These are phyloP conservation scores for Mesembrinibis cayennensis DNA, from an alignment of 2,113 vertebrate genomes.

Conservation along the genomic window DNA sequence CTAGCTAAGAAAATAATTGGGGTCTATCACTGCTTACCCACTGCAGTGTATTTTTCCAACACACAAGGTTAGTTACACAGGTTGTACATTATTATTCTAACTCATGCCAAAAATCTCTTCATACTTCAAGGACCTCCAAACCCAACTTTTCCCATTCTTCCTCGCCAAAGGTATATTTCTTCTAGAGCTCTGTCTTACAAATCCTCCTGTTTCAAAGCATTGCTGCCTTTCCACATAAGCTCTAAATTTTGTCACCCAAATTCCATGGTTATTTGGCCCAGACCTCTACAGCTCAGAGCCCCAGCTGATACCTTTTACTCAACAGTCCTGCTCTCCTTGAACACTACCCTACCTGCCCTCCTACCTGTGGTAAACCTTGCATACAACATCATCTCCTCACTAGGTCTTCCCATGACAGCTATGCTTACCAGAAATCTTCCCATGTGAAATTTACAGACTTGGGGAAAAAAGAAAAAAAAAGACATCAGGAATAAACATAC, in stretches of 20 bases:
- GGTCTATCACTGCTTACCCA: not conserved
- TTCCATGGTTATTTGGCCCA: not conserved
- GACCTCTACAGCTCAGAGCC: not conserved
- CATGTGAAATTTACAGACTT: not conserved
- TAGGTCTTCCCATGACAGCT: not conserved
- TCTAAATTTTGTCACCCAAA: not conserved
- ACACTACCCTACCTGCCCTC: not conserved
- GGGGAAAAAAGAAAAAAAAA: rapidly evolving
- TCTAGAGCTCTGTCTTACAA: not conserved
- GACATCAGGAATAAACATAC: not conserved
- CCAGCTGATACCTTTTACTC: not conserved
- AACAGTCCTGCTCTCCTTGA: not conserved
- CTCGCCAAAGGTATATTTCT: not conserved
- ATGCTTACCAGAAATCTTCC: not conserved
- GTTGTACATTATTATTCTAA: not conserved
- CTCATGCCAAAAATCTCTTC: not conserved
- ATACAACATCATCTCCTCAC: not conserved
- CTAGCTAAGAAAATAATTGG: not conserved
- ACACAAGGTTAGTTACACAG: not conserved
- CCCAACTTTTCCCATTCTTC: not conserved
- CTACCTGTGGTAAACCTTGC: not conserved
- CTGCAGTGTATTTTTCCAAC: not conserved
- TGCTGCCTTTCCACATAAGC: not conserved
- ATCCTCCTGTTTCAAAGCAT: not conserved
- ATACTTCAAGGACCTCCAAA: not conserved